Conservation (phyloP, 1,140 invertebrate genomes). For the Helicoverpa zea region DNA sequence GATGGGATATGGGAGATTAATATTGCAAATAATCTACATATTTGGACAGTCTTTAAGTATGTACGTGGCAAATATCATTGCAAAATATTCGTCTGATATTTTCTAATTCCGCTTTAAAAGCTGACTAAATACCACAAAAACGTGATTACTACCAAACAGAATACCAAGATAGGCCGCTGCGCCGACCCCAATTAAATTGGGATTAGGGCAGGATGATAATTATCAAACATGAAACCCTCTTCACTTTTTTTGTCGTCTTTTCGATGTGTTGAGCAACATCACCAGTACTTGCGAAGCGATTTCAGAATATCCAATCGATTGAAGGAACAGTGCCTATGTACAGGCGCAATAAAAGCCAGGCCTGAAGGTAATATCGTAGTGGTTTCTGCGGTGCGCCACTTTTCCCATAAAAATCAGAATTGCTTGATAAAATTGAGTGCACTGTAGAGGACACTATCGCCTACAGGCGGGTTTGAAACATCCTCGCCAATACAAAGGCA, state of each 20-base stretch:
- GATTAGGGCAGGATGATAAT: no score
- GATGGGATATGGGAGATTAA: no score
- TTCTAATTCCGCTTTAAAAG: neutral
- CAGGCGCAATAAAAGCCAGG: neutral
- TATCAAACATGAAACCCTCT: no score
- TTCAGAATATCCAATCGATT: neutral
- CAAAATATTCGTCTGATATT: neutral
- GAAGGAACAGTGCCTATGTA: neutral
- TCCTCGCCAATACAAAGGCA: neutral
- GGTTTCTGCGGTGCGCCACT: neutral
- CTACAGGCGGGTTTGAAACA: conserved; percentile 18
- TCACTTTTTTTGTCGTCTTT: no score
- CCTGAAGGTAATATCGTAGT: neutral
- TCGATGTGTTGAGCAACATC: neutral
- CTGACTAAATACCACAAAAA: neutral
- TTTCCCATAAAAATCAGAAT: conserved; percentile 26
- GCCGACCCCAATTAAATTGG: no score
- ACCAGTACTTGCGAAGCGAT: neutral
- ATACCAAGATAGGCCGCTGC: neutral
- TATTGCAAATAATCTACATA: no score
- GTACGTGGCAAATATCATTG: no score
- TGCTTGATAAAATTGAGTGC: conserved; percentile 33
- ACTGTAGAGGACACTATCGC: neutral
- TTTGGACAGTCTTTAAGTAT: no score
- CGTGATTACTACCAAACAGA: neutral